Conservation (phyloP, 2,797 vertebrate genomes). For the Ataeniobius toweri region DNA sequence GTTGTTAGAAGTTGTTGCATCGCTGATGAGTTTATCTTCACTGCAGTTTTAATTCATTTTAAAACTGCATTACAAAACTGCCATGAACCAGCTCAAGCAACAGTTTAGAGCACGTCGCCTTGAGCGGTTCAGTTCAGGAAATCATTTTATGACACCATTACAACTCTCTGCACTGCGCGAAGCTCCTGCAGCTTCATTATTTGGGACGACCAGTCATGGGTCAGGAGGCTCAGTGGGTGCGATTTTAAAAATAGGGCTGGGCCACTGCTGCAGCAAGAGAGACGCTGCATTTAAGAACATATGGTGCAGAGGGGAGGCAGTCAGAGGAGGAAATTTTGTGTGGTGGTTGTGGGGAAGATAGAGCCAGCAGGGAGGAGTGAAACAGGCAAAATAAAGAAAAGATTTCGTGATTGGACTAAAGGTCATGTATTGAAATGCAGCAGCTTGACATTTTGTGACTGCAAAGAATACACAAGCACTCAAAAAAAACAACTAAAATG, state of each 20-base stretch:
- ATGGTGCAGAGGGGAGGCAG: slow-evolving; percentile 44
- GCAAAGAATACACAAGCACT: slow-evolving; percentile 53
- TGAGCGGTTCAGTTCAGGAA: slow-evolving; percentile 5
- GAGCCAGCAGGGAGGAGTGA: slow-evolving; percentile 34
- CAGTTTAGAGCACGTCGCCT: neutral
- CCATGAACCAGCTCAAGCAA: slow-evolving; percentile 10
- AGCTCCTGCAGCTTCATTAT: slow-evolving; percentile 53
- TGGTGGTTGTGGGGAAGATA: slow-evolving; percentile 18
- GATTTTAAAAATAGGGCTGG: slow-evolving; percentile 65
- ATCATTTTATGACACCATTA: slow-evolving; percentile 33
- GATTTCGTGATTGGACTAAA: slow-evolving; percentile 38
- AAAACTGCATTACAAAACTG: slow-evolving; percentile 1
- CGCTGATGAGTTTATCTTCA: neutral
- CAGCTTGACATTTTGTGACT: slow-evolving; percentile 31
- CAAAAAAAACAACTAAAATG: neutral
- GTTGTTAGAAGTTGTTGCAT: neutral
- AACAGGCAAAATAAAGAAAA: slow-evolving; percentile 27
- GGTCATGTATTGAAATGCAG: slow-evolving; percentile 56
- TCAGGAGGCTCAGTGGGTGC: slow-evolving; percentile 42
- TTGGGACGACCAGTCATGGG: slow-evolving; percentile 59
- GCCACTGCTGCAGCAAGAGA: slow-evolving; percentile 54
- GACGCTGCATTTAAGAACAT: slow-evolving; percentile 53
- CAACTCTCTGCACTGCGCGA: slow-evolving; percentile 27
- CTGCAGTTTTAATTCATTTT: neutral
- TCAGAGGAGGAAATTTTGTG: slow-evolving; percentile 13